Base-by-base conservation (phyloP, 1,140 invertebrate genomes). In the Polyergus mexicanus region DNA sequence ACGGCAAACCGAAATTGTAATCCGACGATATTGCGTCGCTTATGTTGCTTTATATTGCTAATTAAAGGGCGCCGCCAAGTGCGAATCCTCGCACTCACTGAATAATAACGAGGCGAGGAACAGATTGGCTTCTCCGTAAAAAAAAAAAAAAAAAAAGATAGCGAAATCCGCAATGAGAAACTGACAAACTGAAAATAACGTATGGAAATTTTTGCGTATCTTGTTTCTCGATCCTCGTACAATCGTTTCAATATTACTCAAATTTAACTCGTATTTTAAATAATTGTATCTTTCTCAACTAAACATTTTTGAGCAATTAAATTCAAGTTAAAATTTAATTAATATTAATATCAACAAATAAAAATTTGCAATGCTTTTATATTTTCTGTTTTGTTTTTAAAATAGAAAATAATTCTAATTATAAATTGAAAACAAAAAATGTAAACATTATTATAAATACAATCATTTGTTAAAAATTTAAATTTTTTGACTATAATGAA, bases 31-130 rank as follows among this genome's bases (percentile, higher is more conserved):
- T 83, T 83, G 13, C 68, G 13, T 69, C 78, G 66, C 66, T 81
- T 81, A 81, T 38, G 51, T 35, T 58, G 66, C 41, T 81, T 81
- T 81, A 81, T 81, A 81, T 11, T 81, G 77, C 78, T 83, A 83
- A 83, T 83, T 83, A 68, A 54, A 72, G 38, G 51, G 25, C 68
- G 56, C 68, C 38, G 54, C 66, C 68, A 69, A 83, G 78, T 83
- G 78, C 78, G 68, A 83, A 83, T 83, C 78, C 78, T 72, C 78
- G 51, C 51, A 72, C 78, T 72, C 78, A 54, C 32, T 58, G 68
- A 72, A 83, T 83, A 83, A 83, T 83, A 83, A 83, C 35, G 38
- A 83, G n/a, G 19, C 51, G 66, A 83, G 19, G 35, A 60, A 51
- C 47, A 51, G 54, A 83, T 72, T 72, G 66, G 54, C 35, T 60